Evolutionary conservation across 2,113 vertebrate species (phyloP).

Genomic region (Shinisaurus crocodilurus): DNA sequence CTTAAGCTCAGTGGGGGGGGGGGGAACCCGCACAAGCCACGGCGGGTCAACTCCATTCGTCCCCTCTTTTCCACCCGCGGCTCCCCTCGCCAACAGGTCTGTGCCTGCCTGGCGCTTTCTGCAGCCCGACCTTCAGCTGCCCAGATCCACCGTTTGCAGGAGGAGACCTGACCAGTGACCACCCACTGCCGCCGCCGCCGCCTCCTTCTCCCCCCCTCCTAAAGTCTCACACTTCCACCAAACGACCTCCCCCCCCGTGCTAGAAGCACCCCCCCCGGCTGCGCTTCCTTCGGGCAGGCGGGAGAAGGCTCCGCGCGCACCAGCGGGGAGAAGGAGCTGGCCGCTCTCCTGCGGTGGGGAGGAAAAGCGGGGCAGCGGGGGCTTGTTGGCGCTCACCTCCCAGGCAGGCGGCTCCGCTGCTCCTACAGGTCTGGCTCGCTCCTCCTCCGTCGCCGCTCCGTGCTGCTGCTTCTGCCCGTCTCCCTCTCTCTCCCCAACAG

Average conservation of each 20-base stretch:
- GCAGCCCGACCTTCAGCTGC: background rate
- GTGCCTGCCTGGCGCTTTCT: background rate
- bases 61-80: background rate
- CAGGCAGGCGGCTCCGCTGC: background rate
- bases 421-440: background rate
- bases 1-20: too few relatives aligned
- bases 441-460: background rate
- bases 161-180: too few relatives aligned
- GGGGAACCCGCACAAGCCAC: background rate
- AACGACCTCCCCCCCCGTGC: background rate
- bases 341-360: too few relatives aligned
- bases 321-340: background rate
- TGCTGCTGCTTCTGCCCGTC: background rate
- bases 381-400: conserved; percentile 3
- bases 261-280: conserved; percentile 23
- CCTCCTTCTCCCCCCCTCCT: background rate
- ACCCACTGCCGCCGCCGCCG: too few relatives aligned
- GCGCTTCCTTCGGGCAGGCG: background rate
- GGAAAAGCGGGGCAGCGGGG: background rate
- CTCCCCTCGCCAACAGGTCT: background rate
- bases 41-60: background rate
- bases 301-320: background rate
- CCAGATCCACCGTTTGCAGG: background rate
- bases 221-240: too few relatives aligned
- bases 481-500: background rate